Base-by-base conservation (phyloP, 2,888 invertebrate genomes). In the Carabus problematicus region DNA sequence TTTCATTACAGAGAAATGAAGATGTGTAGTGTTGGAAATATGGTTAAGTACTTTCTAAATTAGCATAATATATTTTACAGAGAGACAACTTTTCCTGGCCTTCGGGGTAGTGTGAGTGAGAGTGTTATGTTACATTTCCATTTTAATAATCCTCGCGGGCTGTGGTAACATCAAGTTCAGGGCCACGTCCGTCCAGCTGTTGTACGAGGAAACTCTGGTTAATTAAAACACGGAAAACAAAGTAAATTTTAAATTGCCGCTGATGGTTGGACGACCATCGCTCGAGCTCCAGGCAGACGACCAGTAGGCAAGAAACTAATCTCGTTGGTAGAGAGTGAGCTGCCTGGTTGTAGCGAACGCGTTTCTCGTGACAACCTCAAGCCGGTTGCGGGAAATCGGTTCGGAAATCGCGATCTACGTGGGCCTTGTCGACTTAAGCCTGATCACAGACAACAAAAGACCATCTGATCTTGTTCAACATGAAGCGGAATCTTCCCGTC, bases 371-470 rank as follows among this genome's bases (percentile, higher is more conserved):
- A 66, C 66, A 62, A 56, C 45, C 62, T 55, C 69, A 69, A 69
- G 69, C 69, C 45, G 69, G 62, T 69, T 61, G 61, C 45, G 69
- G 62, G 56, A 62, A 68, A 69, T 67, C 67, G 69, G 56, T 69
- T 69, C 69, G 69, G 69, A 69, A 69, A 69, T 68, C 68, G 68
- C 61, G 61, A 68, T 69, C 69, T 55, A 47, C 47, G 54, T 55
- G 55, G 67, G 60, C 60, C 52, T 9, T 61, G 67, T 68, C 69
- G 69, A 55, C 69, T 69, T 69, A 69, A 69, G 69, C 56, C 62
- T 47, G 69, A 69, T 69, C 69, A 69, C 69, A 56, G 62, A 69
- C 69, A 62, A 69, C 69, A 69, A 69, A 68, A 69, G 69, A 69
- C 68, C 69, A 62, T 69, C 69, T 69, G 62, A 69, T 69, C 69